Evolutionary conservation across 2,888 invertebrate species (phyloP).

Genomic region (Perizoma flavofasciatum): DNA sequence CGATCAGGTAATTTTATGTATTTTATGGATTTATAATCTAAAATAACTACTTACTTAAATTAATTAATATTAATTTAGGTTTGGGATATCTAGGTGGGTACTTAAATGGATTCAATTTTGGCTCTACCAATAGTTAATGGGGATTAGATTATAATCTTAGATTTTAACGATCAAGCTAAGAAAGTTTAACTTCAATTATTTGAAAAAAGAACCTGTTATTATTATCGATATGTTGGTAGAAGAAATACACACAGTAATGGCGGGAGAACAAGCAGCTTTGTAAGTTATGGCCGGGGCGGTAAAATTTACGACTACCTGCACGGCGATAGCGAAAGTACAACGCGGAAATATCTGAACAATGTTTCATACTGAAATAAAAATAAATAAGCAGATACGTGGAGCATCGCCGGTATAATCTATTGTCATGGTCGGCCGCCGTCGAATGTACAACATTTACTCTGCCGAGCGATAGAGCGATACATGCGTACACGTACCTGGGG

Average conservation of each 20-base stretch:
- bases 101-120: too few species aligned
- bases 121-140: too few species aligned
- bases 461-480: slow-evolving; percentile 2
- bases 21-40: too few species aligned
- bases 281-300: slow-evolving; percentile 40
- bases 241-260: slow-evolving; percentile 40
- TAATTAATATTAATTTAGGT: too few species aligned
- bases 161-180: too few species aligned
- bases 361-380: slow-evolving; percentile 28
- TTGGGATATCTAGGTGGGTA: too few species aligned
- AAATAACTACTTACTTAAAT: too few species aligned
- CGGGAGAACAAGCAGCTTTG: slow-evolving; percentile 34
- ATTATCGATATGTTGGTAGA: slow-evolving; percentile 39
- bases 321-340: slow-evolving; percentile 51
- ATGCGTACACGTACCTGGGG: not conserved
- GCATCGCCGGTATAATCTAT: slow-evolving; percentile 26
- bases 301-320: slow-evolving; percentile 51
- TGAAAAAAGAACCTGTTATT: slow-evolving; percentile 36
- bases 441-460: slow-evolving; percentile 13
- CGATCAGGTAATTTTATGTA: too few species aligned
- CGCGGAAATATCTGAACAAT: slow-evolving; percentile 43
- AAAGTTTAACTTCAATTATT: slow-evolving; percentile 19
- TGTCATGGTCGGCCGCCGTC: slow-evolving; percentile 18
- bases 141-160: too few species aligned
- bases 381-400: slow-evolving; percentile 26